phyloP scores from a whole-genome alignment of 2,113 vertebrate species.

The Takifugu flavidus region DNA sequence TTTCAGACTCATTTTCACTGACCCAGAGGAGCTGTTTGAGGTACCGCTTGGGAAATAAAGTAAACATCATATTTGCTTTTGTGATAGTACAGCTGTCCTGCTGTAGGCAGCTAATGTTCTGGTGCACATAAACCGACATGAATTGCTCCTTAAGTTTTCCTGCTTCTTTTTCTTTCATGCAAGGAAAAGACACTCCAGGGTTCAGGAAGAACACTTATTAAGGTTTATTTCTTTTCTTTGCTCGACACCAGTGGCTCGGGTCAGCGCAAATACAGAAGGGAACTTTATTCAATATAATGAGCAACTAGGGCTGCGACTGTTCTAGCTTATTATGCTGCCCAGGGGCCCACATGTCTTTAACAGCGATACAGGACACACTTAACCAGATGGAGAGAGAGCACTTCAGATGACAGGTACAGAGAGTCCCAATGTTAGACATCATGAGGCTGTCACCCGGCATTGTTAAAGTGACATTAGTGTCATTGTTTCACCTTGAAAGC shows the following conservation, averaged over 20 bases:
- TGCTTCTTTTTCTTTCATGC: constrained; percentile 7
- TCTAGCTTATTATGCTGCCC: constrained; percentile 5
- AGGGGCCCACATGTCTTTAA: constrained; percentile 18
- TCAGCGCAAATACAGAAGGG: constrained; percentile 26
- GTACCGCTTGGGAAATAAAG: constrained; percentile 25
- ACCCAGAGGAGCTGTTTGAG: constrained; percentile 29
- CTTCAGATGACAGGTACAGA: constrained; percentile 44
- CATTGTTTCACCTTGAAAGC: constrained; percentile 53
- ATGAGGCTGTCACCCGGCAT: constrained; percentile 17
- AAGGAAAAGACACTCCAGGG: constrained; percentile 27
- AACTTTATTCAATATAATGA: constrained; percentile 43
- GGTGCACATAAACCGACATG: constrained; percentile 8
- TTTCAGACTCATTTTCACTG: constrained; percentile 6
- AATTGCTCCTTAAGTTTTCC: constrained; percentile 11
- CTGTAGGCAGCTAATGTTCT: constrained; percentile 26
- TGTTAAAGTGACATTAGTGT: constrained; percentile 42
- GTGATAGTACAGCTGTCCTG: constrained; percentile 17
- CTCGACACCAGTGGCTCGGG: constrained; percentile 35
- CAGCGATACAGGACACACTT: constrained; percentile 40
- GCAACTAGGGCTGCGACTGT: constrained; percentile 22
- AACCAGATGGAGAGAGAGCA: constrained; percentile 30
- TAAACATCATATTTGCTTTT: constrained; percentile 27
- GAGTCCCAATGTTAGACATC: constrained; percentile 47
- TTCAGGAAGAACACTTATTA: constrained; percentile 48
- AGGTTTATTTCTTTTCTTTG: constrained; percentile 34